Percentiles rank a stretch among this genome's conserved stretches.
Conservation (phyloP, 2,113 vertebrate genomes). For the Callipepla squamata region DNA sequence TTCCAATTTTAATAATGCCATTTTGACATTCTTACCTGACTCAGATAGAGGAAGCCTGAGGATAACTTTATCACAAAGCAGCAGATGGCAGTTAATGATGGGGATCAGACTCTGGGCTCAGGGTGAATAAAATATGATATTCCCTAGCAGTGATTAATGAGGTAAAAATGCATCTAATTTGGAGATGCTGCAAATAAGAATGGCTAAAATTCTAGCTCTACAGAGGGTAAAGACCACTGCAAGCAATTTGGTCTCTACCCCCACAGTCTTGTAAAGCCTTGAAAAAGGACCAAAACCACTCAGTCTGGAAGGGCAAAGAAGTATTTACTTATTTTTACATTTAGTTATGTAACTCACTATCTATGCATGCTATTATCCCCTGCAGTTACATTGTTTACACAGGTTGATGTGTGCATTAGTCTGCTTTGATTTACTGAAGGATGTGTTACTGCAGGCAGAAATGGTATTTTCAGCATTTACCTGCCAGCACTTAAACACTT, state of each 20-base stretch:
- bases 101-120: not conserved
- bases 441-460: not conserved
- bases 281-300: not conserved
- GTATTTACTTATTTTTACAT: not conserved
- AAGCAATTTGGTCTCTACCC: not conserved
- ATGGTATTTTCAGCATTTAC: not conserved
- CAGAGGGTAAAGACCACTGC: not conserved
- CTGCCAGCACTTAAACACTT: not conserved
- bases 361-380: no score
- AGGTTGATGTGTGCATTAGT: not conserved
- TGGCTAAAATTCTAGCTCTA: not conserved
- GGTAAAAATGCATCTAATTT: not conserved
- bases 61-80: slow-evolving; percentile 26
- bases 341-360: not conserved
- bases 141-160: slow-evolving; percentile 23
- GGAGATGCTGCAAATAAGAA: not conserved
- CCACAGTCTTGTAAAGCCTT: not conserved
- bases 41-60: not conserved
- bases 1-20: not conserved
- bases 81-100: slow-evolving; percentile 33
- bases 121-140: not conserved
- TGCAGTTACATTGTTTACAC: not conserved
- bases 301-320: not conserved
- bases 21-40: not conserved
- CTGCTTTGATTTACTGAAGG: not conserved